Percentiles rank a stretch among this genome's conserved stretches.
These are phyloP conservation scores for Drosophila bocki DNA, from an alignment of 1,140 invertebrate genomes.

Conservation along the genomic window DNA sequence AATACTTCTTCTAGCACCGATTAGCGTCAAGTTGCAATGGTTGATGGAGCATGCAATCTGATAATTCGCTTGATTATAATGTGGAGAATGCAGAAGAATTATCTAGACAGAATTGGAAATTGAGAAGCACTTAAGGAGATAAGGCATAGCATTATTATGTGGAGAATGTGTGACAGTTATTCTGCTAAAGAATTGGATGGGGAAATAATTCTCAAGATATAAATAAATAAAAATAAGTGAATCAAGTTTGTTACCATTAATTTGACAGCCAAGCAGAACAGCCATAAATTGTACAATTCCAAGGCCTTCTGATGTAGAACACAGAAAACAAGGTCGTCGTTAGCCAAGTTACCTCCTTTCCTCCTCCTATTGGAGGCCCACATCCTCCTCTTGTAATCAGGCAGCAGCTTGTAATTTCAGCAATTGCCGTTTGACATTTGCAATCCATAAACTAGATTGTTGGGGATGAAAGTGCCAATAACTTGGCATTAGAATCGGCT, in stretches of 20 bases:
- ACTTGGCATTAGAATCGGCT: constrained; percentile 50
- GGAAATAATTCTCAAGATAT: neutral
- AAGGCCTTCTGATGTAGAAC: constrained; percentile 7
- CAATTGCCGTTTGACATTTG: constrained; percentile 31
- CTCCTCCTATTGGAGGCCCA: neutral
- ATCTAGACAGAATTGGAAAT: constrained; percentile 26
- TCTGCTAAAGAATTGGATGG: neutral
- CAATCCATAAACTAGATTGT: constrained; percentile 37
- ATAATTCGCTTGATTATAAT: constrained; percentile 28
- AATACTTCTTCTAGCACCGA: constrained; percentile 14
- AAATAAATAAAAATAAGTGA: neutral
- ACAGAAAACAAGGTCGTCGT: constrained; percentile 6
- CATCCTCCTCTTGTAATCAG: constrained; percentile 29
- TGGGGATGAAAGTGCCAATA: constrained; percentile 55
- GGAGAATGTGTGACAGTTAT: constrained; percentile 11
- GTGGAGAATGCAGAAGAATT: constrained; percentile 13
- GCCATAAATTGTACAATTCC: neutral
- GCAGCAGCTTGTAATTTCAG: constrained; percentile 6
- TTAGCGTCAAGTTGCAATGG: constrained; percentile 19
- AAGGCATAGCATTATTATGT: neutral
- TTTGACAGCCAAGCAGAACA: neutral
- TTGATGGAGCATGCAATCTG: constrained; percentile 38
- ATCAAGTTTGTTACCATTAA: neutral
- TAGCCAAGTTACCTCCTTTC: constrained; percentile 18
- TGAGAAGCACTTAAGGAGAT: constrained; percentile 26